These are phyloP conservation scores for Dioctria rufipes DNA, from an alignment of 2,888 invertebrate genomes.

Conservation along the genomic window DNA sequence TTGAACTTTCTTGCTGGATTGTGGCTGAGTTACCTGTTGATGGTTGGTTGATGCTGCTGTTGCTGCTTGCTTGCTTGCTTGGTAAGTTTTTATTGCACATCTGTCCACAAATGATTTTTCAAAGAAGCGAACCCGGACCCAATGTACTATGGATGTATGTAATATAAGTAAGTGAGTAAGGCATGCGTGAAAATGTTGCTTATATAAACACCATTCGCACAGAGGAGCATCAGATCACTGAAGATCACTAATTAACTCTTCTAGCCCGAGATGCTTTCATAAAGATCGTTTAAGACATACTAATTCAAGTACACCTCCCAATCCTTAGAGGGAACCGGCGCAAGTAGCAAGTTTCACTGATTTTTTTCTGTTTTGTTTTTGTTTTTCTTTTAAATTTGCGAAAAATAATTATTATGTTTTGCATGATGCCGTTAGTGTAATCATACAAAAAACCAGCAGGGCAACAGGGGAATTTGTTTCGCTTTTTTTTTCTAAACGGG, in stretches of 20 bases:
- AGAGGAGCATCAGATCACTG: background rate
- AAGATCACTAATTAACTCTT: slow-evolving; percentile 5
- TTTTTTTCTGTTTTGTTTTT: too few relatives aligned
- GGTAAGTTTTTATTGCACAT: background rate
- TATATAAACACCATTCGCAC: background rate
- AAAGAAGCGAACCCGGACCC: slow-evolving; percentile 4
- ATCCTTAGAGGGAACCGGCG: background rate
- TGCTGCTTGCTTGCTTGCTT: background rate
- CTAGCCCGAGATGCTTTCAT: background rate
- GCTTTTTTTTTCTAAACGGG: too few relatives aligned
- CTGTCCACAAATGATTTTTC: slow-evolving; percentile 16
- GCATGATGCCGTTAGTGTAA: background rate
- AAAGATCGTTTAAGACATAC: background rate
- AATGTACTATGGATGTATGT: background rate
- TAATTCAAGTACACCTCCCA: background rate
- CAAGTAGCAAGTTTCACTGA: too few relatives aligned
- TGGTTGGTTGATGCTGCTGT: background rate
- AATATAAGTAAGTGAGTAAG: background rate
- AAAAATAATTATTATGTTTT: background rate
- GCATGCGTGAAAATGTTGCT: background rate
- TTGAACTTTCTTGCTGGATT: slow-evolving; percentile 1
- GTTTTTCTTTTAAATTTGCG: background rate
- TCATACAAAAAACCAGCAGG: background rate
- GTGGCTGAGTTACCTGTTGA: too few relatives aligned
- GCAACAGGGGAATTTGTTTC: background rate